Evolutionary conservation across 23 tunicate species (phyloP), one percentile per base, ranked within the genome.

Genomic region (Clavelina lepadiformis): DNA sequence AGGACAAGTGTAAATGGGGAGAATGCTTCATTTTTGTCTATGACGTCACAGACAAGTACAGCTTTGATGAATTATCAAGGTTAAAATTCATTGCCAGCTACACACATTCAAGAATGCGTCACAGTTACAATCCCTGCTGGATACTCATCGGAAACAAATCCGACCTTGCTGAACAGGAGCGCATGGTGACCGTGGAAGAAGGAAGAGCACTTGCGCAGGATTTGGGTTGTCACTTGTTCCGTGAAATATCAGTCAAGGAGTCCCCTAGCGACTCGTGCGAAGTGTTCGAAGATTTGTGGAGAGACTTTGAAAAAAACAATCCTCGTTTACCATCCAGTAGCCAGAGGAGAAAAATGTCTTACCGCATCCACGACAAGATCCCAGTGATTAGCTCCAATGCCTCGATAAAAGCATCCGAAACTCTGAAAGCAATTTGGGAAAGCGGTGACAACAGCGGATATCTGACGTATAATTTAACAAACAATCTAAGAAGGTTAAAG

Each of bases 1-100:
- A 75, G 51, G 81, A 75, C 62, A 75, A 75, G 35, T 75, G 81
- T 72, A 75, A 65, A 33, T 75, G 81, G 81, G 81, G 81, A 30
- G 81, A 75, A 38, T 31, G 62, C 51, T 75, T 75, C 3, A 65
- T 75, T 23, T 49, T 75, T 33, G 72, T 75, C 7, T 75, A 75
- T 63, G 81, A 75, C 72, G 72, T 75, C 61, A 75, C 81, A 29
- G 73, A 75, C 49, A 50, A 50, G 33, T 50, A 65, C 62, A 75
- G 81, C 72, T 75, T 64, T 32, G 81, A 75, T 50, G 81, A 75
- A 31, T 49, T 75, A 49, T 63, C 73, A 26, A 51, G 81, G 53
- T 56, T 75, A 23, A 75, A 75, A 65, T 75, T 75, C 64, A 53
- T 75, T 32, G 81, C 72, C 50, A 50, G 72, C 25, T 75, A 64